Conservation (phyloP, 2,113 vertebrate genomes). For the Oncorhynchus masou region DNA sequence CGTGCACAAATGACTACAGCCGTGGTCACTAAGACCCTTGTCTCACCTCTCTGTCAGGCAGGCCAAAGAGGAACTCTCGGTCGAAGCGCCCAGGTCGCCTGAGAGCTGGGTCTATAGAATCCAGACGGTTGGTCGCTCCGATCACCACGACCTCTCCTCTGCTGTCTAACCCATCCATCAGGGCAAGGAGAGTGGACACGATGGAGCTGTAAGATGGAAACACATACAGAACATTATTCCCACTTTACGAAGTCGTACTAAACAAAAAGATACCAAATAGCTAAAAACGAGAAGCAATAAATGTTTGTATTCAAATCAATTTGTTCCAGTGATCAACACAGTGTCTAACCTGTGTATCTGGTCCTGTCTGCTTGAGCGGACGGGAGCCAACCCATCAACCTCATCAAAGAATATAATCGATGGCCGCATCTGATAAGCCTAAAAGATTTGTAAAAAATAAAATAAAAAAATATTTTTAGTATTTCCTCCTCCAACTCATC, state of each 20-base stretch:
- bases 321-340: neutral
- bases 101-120: constrained; percentile 93
- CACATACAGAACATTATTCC: neutral
- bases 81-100: constrained; percentile 93
- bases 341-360: constrained; percentile 88
- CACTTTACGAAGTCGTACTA: neutral
- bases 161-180: constrained; percentile 91
- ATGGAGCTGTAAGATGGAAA: constrained; percentile 79
- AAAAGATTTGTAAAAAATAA: constrained; percentile 14
- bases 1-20: too few species aligned
- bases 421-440: constrained; percentile 96
- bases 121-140: constrained; percentile 92
- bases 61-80: constrained; percentile 88
- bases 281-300: too few species aligned
- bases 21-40: neutral
- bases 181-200: constrained; percentile 90
- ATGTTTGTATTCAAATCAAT: too few species aligned
- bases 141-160: constrained; percentile 94
- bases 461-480: neutral
- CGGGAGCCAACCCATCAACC: constrained; percentile 92
- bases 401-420: constrained; percentile 98
- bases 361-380: constrained; percentile 92
- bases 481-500: neutral
- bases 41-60: constrained; percentile 92
- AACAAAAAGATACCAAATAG: neutral